Conservation (phyloP, 1,140 invertebrate species). For the Drosophila athabasca region DNA sequence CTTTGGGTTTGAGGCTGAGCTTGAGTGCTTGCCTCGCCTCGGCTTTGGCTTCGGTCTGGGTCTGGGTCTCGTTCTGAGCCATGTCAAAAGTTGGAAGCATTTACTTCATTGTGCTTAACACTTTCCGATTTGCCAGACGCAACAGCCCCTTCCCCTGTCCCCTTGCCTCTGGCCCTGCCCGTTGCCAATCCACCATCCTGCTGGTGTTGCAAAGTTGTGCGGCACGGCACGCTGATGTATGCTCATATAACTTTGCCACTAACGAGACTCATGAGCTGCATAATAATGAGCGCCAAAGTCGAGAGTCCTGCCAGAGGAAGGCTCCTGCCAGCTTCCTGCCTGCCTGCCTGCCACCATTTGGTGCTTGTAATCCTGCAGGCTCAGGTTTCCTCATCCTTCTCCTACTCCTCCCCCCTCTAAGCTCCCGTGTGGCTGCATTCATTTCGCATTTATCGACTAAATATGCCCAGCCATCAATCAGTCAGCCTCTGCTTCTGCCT, state of each 20-base stretch:
- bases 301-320: constrained; percentile 10
- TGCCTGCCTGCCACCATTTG: neutral
- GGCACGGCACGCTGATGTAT: constrained; percentile 70
- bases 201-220: constrained; percentile 77
- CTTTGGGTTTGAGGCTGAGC: too few species aligned
- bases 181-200: constrained; percentile 42
- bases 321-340: constrained; percentile 3
- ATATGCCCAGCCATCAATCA: constrained; percentile 45
- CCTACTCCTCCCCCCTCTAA: too few species aligned
- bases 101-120: constrained; percentile 77
- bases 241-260: constrained; percentile 81
- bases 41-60: constrained; percentile 8
- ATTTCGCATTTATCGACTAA: constrained; percentile 32
- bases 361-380: constrained; percentile 7
- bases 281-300: constrained; percentile 67
- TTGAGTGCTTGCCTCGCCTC: neutral
- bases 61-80: constrained; percentile 9
- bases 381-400: neutral
- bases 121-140: constrained; percentile 65
- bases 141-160: neutral
- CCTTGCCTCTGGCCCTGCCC: neutral
- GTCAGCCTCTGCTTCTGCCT: constrained; percentile 30
- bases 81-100: constrained; percentile 70
- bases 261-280: constrained; percentile 80
- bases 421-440: constrained; percentile 15